Percentiles rank a stretch among this genome's conserved stretches.
phyloP scores from a whole-genome alignment of 2,113 vertebrate genomes.

The Oreotrochilus melanogaster region DNA sequence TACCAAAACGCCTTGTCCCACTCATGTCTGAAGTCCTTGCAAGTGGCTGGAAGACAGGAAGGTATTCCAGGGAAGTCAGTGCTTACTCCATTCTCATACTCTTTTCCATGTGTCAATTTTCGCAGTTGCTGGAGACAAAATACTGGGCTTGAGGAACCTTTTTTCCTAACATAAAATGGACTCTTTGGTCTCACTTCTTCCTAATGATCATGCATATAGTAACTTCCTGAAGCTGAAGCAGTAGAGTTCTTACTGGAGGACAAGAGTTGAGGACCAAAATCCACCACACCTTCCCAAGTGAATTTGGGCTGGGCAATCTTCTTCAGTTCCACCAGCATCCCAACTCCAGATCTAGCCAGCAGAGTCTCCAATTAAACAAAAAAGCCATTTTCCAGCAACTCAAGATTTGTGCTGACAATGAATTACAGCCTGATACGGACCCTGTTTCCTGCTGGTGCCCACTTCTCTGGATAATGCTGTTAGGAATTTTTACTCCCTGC shows the following conservation, averaged over 20 bases:
- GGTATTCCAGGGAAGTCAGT: not conserved
- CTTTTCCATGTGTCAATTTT: not conserved
- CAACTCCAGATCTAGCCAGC: not conserved
- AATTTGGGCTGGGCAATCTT: not conserved
- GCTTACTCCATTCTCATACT: not conserved
- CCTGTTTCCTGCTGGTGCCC: not conserved
- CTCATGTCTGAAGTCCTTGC: not conserved
- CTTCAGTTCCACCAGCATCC: not conserved
- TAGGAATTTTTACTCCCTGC: not conserved
- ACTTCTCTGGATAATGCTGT: not conserved
- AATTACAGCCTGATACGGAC: not conserved
- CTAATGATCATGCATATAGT: not conserved
- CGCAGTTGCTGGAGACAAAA: not conserved
- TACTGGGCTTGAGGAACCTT: not conserved
- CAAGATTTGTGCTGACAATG: not conserved
- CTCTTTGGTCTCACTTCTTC: not conserved
- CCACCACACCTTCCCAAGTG: not conserved
- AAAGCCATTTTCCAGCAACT: not conserved
- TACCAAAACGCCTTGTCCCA: not conserved
- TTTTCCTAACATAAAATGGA: not conserved
- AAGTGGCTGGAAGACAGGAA: not conserved
- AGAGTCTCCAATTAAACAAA: not conserved
- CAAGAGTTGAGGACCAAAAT: not conserved
- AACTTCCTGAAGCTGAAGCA: not conserved
- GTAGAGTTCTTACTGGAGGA: not conserved